phyloP scores from a whole-genome alignment of 2,888 invertebrate genomes.

The Amiota mariae region DNA sequence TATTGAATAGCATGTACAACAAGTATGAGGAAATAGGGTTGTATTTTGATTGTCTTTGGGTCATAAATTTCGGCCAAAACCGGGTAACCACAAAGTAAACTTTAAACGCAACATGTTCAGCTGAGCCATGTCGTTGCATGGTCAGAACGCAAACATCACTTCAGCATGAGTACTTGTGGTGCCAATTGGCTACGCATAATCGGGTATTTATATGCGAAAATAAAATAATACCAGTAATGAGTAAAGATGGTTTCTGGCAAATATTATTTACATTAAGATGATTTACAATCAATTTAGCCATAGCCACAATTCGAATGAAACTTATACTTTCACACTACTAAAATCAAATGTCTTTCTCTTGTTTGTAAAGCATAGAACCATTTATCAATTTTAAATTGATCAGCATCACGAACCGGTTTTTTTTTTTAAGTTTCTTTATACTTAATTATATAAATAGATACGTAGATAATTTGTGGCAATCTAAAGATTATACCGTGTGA shows the following conservation, averaged over 20 bases:
- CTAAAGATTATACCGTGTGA: too few species aligned
- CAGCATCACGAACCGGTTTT: too few species aligned
- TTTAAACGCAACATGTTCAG: constrained; percentile 49
- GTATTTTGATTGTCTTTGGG: constrained; percentile 13
- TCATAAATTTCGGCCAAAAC: constrained; percentile 14
- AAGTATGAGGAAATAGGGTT: not conserved
- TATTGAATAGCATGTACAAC: not conserved
- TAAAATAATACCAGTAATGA: constrained; percentile 48
- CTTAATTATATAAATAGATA: too few species aligned
- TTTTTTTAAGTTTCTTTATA: too few species aligned
- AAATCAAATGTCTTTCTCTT: too few species aligned
- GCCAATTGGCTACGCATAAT: constrained; percentile 42
- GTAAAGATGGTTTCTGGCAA: constrained; percentile 25
- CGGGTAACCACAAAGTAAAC: constrained; percentile 27
- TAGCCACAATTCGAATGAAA: constrained; percentile 32
- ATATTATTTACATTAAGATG: constrained; percentile 42
- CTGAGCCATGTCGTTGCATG: constrained; percentile 57
- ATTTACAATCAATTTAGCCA: constrained; percentile 50
- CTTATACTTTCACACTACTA: not conserved
- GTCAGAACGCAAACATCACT: constrained; percentile 59
- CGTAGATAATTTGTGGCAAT: too few species aligned
- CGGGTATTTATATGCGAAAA: constrained; percentile 65
- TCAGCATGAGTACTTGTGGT: constrained; percentile 15
- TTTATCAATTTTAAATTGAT: too few species aligned
- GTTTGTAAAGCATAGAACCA: too few species aligned